phyloP scores from a whole-genome alignment of 2,888 invertebrate species.

The Troides oblongomaculatus region DNA sequence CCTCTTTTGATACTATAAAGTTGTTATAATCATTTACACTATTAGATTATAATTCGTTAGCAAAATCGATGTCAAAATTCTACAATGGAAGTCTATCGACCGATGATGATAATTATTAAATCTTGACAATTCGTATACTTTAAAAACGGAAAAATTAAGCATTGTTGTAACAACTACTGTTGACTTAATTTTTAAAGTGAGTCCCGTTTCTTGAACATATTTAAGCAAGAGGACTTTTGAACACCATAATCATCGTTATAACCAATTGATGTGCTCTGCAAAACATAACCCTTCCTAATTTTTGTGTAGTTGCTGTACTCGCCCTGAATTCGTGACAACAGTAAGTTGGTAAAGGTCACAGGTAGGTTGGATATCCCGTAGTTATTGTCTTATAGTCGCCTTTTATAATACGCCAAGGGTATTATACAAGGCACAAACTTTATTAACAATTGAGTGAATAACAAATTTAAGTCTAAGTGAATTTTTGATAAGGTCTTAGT shows the following conservation, averaged over 20 bases:
- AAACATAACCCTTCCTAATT: too few relatives aligned
- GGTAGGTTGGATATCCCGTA: too few relatives aligned
- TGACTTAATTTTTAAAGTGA: neutral
- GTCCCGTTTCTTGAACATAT: neutral
- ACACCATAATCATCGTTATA: too few relatives aligned
- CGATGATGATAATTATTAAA: neutral
- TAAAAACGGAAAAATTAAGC: neutral
- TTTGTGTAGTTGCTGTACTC: too few relatives aligned
- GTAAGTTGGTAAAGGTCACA: too few relatives aligned
- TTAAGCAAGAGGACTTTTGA: too few relatives aligned
- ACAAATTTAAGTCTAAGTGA: neutral
- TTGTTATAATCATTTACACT: neutral
- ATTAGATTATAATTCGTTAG: too few relatives aligned
- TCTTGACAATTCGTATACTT: neutral
- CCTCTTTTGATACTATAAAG: neutral
- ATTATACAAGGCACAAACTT: neutral
- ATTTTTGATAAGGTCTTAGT: slow-evolving; percentile 7
- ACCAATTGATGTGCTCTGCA: too few relatives aligned
- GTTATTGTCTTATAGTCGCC: too few relatives aligned
- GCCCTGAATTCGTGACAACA: too few relatives aligned
- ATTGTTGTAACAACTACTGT: neutral
- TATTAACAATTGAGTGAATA: neutral
- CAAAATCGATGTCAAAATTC: neutral
- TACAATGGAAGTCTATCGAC: too few relatives aligned
- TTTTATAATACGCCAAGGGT: neutral